These are phyloP conservation scores for Geotrupes spiniger DNA, from an alignment of 2,888 invertebrate species.

Conservation along the genomic window DNA sequence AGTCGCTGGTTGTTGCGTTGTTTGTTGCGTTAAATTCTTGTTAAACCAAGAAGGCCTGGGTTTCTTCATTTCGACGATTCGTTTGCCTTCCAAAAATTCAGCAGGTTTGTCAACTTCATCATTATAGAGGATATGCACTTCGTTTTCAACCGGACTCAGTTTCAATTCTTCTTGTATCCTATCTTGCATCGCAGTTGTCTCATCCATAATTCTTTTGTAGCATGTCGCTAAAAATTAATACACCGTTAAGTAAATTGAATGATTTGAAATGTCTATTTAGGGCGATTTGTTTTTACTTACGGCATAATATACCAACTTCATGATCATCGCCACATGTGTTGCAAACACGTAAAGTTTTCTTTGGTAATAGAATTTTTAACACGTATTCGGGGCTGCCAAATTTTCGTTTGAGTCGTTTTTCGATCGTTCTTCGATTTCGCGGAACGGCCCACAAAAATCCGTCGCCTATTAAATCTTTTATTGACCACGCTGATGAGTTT, in stretches of 20 bases:
- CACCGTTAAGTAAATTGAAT: too few species aligned
- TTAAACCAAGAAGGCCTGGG: slow-evolving; percentile 86
- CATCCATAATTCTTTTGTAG: slow-evolving; percentile 75
- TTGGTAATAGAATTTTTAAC: slow-evolving; percentile 69
- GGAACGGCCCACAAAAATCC: slow-evolving; percentile 82
- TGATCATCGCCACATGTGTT: slow-evolving; percentile 81
- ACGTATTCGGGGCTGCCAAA: slow-evolving; percentile 66
- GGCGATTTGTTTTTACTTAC: slow-evolving; percentile 64
- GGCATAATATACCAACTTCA: slow-evolving; percentile 75
- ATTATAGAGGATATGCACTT: slow-evolving; percentile 82
- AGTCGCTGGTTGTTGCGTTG: slow-evolving; percentile 67
- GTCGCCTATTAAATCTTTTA: slow-evolving; percentile 68
- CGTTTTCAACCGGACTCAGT: slow-evolving; percentile 73
- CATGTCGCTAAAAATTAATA: slow-evolving; percentile 67
- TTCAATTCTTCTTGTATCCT: slow-evolving; percentile 70
- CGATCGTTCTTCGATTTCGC: slow-evolving; percentile 71
- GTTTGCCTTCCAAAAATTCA: slow-evolving; percentile 66
- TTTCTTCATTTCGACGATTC: slow-evolving; percentile 82
- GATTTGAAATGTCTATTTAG: too few species aligned
- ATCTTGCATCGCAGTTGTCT: slow-evolving; percentile 78
- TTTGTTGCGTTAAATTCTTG: slow-evolving; percentile 75
- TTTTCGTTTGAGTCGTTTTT: slow-evolving; percentile 69
- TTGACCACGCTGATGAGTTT: slow-evolving; percentile 46
- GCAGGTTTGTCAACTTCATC: slow-evolving; percentile 68
- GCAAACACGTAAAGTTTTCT: slow-evolving; percentile 73